phyloP scores from a whole-genome alignment of 2,113 vertebrate species.

The Indicator maculatus region DNA sequence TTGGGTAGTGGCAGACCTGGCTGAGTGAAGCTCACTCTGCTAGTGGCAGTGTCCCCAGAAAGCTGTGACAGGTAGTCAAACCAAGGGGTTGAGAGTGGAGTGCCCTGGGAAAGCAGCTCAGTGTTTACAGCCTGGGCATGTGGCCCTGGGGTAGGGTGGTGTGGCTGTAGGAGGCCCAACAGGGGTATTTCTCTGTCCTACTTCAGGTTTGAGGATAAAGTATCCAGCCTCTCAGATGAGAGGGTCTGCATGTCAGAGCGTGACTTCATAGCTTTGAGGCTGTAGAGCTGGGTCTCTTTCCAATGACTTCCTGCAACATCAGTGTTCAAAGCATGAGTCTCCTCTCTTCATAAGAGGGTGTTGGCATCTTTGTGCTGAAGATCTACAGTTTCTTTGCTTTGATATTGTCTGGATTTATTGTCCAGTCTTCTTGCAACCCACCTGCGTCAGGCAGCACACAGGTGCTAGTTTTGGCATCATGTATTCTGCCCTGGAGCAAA shows the following conservation, averaged over 20 bases:
- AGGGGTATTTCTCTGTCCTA: neutral
- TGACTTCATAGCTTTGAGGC: neutral
- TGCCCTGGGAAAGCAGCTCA: neutral
- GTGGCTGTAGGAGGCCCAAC: neutral
- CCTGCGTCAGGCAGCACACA: neutral
- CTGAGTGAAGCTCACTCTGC: neutral
- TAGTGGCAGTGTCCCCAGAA: neutral
- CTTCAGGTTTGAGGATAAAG: neutral
- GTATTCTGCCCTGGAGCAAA: neutral
- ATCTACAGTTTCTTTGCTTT: neutral
- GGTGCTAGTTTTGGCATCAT: neutral
- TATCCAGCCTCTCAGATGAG: neutral
- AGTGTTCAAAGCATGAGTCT: neutral
- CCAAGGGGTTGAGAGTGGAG: neutral
- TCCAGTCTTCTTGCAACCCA: neutral
- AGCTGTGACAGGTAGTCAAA: neutral
- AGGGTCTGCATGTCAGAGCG: neutral
- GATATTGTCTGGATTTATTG: neutral
- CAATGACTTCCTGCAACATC: neutral
- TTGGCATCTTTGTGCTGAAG: neutral
- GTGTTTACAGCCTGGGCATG: neutral
- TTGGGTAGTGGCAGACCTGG: neutral
- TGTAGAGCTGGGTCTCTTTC: neutral
- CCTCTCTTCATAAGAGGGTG: neutral
- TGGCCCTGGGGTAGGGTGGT: neutral